Evolutionary conservation across 2,113 vertebrate species (phyloP).

Genomic region (Eubucco bourcierii): DNA sequence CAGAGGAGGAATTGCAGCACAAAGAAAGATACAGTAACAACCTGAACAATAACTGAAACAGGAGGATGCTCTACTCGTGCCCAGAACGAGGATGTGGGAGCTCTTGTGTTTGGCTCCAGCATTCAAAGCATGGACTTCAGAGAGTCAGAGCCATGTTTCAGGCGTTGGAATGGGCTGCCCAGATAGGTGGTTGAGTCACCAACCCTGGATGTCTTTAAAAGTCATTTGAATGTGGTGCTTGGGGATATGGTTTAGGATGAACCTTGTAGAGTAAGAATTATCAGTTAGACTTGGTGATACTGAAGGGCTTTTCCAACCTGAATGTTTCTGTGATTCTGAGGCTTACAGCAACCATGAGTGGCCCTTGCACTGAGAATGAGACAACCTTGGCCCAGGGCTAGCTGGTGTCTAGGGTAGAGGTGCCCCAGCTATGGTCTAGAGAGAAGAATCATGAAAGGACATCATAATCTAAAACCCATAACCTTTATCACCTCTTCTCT

Average conservation of each 20-base stretch:
- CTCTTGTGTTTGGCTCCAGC: not conserved
- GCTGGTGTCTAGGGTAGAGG: not conserved
- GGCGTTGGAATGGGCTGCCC: too few relatives aligned
- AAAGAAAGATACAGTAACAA: not conserved
- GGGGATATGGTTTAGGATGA: too few relatives aligned
- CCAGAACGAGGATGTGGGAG: not conserved
- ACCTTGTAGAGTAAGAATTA: too few relatives aligned
- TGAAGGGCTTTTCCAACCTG: too few relatives aligned
- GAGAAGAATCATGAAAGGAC: not conserved
- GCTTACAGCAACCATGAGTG: not conserved
- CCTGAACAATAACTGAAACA: not conserved
- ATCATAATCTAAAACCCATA: not conserved
- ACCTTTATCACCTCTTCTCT: not conserved
- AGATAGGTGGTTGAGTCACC: too few relatives aligned
- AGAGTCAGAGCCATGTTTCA: not conserved
- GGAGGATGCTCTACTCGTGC: not conserved
- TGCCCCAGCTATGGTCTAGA: not conserved
- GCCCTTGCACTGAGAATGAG: not conserved
- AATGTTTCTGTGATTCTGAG: too few relatives aligned
- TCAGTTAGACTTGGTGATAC: too few relatives aligned
- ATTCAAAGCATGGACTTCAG: fast-evolving
- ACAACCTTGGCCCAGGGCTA: not conserved
- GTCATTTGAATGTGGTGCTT: too few relatives aligned
- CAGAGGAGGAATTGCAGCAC: not conserved
- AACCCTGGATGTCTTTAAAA: too few relatives aligned